Conservation (phyloP, 2,113 vertebrate species). For the Pseudorasbora parva region DNA sequence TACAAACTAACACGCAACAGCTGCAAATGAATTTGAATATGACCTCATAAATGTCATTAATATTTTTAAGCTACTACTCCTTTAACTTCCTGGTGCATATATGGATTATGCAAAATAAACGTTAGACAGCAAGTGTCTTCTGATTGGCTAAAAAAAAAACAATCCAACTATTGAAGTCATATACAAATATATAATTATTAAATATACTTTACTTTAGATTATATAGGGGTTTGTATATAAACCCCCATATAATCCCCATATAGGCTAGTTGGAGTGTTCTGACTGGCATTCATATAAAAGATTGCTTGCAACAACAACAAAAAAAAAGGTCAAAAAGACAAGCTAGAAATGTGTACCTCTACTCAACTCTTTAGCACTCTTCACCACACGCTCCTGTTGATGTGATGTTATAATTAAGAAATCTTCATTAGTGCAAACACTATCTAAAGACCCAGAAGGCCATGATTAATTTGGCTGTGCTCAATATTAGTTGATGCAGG, state of each 20-base stretch:
- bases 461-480: conserved; percentile 55
- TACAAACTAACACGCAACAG: background rate
- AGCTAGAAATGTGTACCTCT: conserved; percentile 24
- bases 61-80: background rate
- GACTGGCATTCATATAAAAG: background rate
- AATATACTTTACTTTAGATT: too few species aligned
- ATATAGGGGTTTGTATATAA: too few species aligned
- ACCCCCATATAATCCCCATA: too few species aligned
- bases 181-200: too few species aligned
- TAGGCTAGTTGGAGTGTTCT: background rate
- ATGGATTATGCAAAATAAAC: background rate
- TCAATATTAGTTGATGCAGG: conserved; percentile 57
- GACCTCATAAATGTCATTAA: background rate
- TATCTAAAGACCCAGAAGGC: conserved; percentile 65
- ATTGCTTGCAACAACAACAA: too few species aligned
- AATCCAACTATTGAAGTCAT: too few species aligned
- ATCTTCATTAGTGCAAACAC: conserved; percentile 71
- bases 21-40: background rate
- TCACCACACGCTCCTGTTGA: conserved; percentile 51
- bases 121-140: too few species aligned
- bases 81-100: background rate
- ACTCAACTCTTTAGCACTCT: conserved; percentile 47
- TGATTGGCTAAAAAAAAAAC: too few species aligned
- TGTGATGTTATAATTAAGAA: conserved; percentile 63
- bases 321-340: background rate